Conservation (phyloP, 37 sponge, comb jelly and placozoan species). For the Sycon ciliatum region DNA sequence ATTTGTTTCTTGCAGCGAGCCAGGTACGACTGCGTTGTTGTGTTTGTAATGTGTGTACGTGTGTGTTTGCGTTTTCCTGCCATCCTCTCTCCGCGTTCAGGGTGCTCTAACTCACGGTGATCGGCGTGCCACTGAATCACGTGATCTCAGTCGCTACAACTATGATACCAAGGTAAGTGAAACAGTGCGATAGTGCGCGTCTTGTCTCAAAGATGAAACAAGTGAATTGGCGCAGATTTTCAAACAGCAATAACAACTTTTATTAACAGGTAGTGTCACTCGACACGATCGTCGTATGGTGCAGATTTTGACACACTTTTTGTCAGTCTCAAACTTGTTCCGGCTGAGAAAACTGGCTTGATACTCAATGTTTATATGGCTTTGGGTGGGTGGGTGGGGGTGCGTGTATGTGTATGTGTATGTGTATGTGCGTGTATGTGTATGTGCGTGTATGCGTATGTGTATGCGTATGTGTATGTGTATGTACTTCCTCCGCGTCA, state of each 20-base stretch:
- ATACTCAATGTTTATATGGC: slow-evolving; percentile 16
- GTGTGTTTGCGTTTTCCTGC: background rate
- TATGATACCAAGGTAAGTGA: slow-evolving; percentile 66
- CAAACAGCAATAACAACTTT: no score
- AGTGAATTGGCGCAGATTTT: no score
- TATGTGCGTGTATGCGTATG: background rate
- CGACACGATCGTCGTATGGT: no score
- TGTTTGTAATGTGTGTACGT: background rate
- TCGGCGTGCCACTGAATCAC: slow-evolving; percentile 75
- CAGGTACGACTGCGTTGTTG: background rate
- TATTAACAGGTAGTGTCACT: no score
- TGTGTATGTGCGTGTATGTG: background rate
- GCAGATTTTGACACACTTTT: slow-evolving; percentile 41
- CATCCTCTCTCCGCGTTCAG: background rate
- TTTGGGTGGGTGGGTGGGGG: no score
- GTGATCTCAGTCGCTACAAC: slow-evolving; percentile 74
- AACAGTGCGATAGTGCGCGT: no score
- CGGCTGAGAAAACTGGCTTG: background rate
- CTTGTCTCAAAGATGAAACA: no score
- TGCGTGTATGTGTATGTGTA: slow-evolving; percentile 12
- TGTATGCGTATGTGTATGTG: no score
- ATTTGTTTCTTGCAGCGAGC: no score
- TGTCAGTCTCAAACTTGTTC: slow-evolving; percentile 47
- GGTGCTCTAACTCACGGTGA: slow-evolving; percentile 92
- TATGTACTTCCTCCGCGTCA: no score